Evolutionary conservation across 1,140 invertebrate species (phyloP), one percentile per base, ranked within the genome.

Genomic region (Heliconius hewitsoni): DNA sequence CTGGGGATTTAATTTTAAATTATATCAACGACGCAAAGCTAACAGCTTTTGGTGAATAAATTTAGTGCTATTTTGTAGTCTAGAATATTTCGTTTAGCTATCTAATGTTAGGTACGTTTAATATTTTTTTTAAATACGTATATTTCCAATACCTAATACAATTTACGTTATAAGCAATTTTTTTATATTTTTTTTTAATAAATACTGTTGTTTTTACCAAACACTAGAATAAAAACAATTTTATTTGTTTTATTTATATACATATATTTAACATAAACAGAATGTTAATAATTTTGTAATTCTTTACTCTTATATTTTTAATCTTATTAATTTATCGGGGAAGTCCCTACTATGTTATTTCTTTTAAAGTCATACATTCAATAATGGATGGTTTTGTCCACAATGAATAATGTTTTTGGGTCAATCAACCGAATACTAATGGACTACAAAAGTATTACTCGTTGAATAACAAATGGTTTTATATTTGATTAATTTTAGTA

Each of bases 1-100:
- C 71, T 76, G 13, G 71, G 55, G 79, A 79, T 79, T 81, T 81
- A 79, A 77, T 83, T 80, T 81, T 77, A 81, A 83, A 83, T 78
- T 81, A 83, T 81, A 83, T 78, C 78, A 78, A 66, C 77, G 77
- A 78, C 42, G 66, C 60, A 66, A 66, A 66, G 60, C 60, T 66
- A 30, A 66, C 60, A 66, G 60, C 60, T 30, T 66, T 66, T 30
- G 60, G 60, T 66, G 72, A n/a, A 50, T 27, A 27, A 42, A 50
- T 73, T 73, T 73, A 42, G 39, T 23, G 72, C n/a, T 50, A 50
- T 73, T 39, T 23, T 23, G 8, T 73, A 50, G 50, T 73, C 72
- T 46, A 73, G 27, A 27, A 34, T 34, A 73, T 27, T 73, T 73
- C 72, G 39, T 2, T 73, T 11, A 16, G 37, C 16, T 46, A 27